Percentiles rank a stretch among this genome's conserved stretches.
phyloP scores from a whole-genome alignment of 2,113 vertebrate genomes.

The Andinoacara biseriatus region DNA sequence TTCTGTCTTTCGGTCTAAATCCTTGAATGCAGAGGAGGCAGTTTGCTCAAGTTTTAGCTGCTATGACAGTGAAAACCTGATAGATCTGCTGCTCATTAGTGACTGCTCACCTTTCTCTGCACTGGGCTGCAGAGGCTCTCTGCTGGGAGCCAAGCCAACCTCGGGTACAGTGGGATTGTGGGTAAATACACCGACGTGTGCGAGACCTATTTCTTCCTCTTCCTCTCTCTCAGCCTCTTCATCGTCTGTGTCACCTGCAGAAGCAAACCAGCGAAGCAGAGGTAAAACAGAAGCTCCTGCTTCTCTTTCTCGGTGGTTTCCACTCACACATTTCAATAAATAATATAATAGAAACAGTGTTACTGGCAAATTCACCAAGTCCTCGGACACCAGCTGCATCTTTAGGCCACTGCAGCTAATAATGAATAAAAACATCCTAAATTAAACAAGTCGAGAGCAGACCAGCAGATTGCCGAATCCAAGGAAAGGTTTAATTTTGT shows the following conservation, averaged over 20 bases:
- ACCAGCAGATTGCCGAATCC: neutral
- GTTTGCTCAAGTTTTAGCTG: neutral
- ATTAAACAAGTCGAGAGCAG: neutral
- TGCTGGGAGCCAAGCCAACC: slow-evolving; percentile 66
- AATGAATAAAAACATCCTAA: neutral
- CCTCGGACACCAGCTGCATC: neutral
- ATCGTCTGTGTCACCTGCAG: slow-evolving; percentile 33
- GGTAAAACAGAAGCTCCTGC: neutral
- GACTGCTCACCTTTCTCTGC: slow-evolving; percentile 52
- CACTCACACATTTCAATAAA: neutral
- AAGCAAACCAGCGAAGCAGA: neutral
- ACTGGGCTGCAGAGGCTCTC: slow-evolving; percentile 70
- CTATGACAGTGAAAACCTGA: neutral
- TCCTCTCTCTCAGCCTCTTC: slow-evolving; percentile 33
- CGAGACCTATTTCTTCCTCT: slow-evolving; percentile 12
- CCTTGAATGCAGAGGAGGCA: neutral
- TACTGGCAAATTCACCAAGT: neutral
- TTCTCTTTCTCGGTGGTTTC: neutral
- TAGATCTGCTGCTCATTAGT: neutral
- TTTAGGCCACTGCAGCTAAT: neutral
- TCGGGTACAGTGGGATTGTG: slow-evolving; percentile 71
- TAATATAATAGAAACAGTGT: neutral
- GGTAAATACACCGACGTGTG: slow-evolving; percentile 28
- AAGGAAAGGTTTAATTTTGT: neutral
- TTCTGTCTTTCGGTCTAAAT: slow-evolving; percentile 2